A percentile compares a stretch with the other conserved stretches of the same genome.
Conservation (phyloP, 1,140 invertebrate species). For the Macrobrachium nipponense region DNA sequence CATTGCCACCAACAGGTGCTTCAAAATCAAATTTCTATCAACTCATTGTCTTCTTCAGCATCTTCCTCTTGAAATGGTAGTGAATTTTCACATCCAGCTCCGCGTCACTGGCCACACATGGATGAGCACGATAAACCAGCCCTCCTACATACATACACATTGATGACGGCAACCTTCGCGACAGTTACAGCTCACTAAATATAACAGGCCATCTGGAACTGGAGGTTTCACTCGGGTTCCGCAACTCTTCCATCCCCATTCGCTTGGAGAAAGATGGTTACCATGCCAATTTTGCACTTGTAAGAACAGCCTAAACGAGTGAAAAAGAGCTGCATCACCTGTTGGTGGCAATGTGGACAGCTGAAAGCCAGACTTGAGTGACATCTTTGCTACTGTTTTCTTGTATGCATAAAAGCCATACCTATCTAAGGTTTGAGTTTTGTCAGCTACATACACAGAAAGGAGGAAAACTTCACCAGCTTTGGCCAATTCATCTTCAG, state of each 20-base stretch:
- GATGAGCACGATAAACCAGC: not conserved
- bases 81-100: too few relatives aligned
- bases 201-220: not conserved
- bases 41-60: too few relatives aligned
- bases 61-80: too few relatives aligned
- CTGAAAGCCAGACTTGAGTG: not conserved
- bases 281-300: not conserved
- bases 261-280: not conserved
- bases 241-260: not conserved
- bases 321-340: not conserved
- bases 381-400: not conserved
- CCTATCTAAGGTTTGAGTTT: not conserved
- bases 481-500: too few relatives aligned
- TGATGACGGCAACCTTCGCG: not conserved
- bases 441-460: too few relatives aligned
- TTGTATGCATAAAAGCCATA: not conserved
- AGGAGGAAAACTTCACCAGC: too few relatives aligned
- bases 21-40: too few relatives aligned
- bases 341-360: not conserved
- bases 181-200: not conserved
- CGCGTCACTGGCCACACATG: not conserved
- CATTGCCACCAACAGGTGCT: too few relatives aligned
- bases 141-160: not conserved
- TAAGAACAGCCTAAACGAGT: constrained; percentile 7
- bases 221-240: not conserved